Base-by-base conservation (phyloP, 1,140 invertebrate species). In the Yoshiicerus persimilis region DNA sequence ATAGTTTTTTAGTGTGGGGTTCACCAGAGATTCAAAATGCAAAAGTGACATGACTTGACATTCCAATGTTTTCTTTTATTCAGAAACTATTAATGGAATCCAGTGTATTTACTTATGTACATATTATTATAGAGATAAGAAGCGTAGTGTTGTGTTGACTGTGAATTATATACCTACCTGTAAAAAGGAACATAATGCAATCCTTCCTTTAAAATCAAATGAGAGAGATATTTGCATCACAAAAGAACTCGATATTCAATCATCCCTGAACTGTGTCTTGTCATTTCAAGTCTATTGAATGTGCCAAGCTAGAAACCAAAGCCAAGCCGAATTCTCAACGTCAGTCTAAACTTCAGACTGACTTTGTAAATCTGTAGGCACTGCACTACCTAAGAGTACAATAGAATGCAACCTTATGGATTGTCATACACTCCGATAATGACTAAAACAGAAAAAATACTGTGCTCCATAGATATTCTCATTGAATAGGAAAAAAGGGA, bases 201-300 rank as follows among this genome's bases (percentile, higher is more conserved):
- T 66, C 23, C n/a, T n/a, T n/a, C n/a, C n/a, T 56, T 16, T 56
- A 16, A 16, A 70, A 70, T 27, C 20, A 70, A 70, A 41, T 41
- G 16, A 2, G 13, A 70, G 27, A 70, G 64, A 30, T 38, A 80
- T 80, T 80, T 80, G 75, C 75, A 80, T 80, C 34, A 80, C 75
- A 80, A 80, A 80, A 23, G 75, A 80, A 38, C 75, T 80, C 34
- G 10, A 80, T 80, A 80, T 34, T 80, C 75, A 80, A 80, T 80
- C 75, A 80, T 80, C 75, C 75, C 75, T 80, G 75, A 80, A 80
- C 32, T 80, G 75, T 80, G 75, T 80, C 75, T n/a, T 80, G 34
- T 36, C 75, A 80, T 23, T 32, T 36, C 75, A 36, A n/a, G 32
- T 70, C 66, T 70, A 30, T 70, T 70, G 4, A 27, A 11, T 70